Base-by-base conservation (phyloP, 2,888 invertebrate genomes). In the Ischnus inquisitorius region DNA sequence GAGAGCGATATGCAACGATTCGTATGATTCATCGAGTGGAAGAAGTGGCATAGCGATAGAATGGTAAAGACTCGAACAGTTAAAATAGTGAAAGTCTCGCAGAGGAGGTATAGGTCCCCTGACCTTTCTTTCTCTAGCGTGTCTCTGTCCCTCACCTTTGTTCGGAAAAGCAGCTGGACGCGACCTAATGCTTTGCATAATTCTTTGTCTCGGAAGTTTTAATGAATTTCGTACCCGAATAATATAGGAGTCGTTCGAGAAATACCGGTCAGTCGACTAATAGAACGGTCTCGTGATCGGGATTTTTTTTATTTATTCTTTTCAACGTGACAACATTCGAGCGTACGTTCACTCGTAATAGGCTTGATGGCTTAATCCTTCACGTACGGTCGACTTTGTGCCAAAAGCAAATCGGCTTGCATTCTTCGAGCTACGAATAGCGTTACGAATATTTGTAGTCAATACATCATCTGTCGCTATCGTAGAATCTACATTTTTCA, bases 11-110 rank as follows among this genome's bases (percentile, higher is more conserved):
- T 67, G 12, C 3, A 19, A 14, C 5, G 41, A 4, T 19, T 46
- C 1, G 46, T 1, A n/a, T 46, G 3, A 46, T 34, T 22, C 34
- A 43, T 43, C n/a, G 5, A 3, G 5, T 22, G 41, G 10, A 25
- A 16, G 14, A 72, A 16, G 41, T 60, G 72, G 57, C 22, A 19
- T 16, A 25, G 64, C 25, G 16, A 54, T 77, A 39, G 46, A 81
- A 84, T 65, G 48, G 64, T 10, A 81, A 75, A 74, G 74, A n/a
- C 57, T 65, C 34, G 60, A 80, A 80, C 77, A 64, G 46, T 77
- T 72, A 74, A 74, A 78, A 74, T 78, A 81, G 84, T 84, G 81
- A 84, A 84, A 81, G 84, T 84, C 48, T 46, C 67, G 14, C 43
- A 46, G 68, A 77, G 79, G 41, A 80, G 74, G 71, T 65, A 72